Evolutionary conservation across 2,113 vertebrate genomes (phyloP).

Genomic region (Sebastes fasciatus): DNA sequence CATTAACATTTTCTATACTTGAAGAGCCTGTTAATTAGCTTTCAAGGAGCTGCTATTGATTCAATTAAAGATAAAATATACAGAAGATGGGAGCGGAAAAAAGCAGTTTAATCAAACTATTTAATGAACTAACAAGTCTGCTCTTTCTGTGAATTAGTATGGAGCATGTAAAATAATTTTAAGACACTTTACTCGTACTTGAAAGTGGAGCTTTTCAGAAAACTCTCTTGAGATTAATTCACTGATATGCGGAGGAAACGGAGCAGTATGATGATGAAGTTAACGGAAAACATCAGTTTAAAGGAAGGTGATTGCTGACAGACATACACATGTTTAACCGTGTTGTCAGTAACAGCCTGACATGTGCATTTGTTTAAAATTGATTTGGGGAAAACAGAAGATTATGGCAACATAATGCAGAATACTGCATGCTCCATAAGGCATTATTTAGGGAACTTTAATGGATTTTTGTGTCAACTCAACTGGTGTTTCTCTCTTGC

Average conservation of each 20-base stretch:
- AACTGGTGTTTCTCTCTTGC: background rate
- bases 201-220: background rate
- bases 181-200: slow-evolving; percentile 5
- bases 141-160: slow-evolving; percentile 11
- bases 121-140: slow-evolving; percentile 48
- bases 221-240: background rate
- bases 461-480: background rate
- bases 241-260: slow-evolving; percentile 2
- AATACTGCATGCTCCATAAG: background rate
- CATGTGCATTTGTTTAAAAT: background rate
- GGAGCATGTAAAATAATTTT: slow-evolving; percentile 16
- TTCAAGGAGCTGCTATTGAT: slow-evolving; percentile 65
- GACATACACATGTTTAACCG: background rate
- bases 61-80: slow-evolving; percentile 71
- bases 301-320: background rate
- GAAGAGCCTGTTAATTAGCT: slow-evolving; percentile 63
- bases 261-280: background rate
- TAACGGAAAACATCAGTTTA: background rate
- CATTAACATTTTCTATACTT: slow-evolving; percentile 52
- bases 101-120: slow-evolving; percentile 33
- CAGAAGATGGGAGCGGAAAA: slow-evolving; percentile 23
- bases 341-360: background rate
- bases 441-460: background rate
- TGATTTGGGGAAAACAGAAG: background rate
- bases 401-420: background rate